These are phyloP conservation scores for Diogma glabrata DNA, from an alignment of 2,888 invertebrate genomes.

Conservation along the genomic window DNA sequence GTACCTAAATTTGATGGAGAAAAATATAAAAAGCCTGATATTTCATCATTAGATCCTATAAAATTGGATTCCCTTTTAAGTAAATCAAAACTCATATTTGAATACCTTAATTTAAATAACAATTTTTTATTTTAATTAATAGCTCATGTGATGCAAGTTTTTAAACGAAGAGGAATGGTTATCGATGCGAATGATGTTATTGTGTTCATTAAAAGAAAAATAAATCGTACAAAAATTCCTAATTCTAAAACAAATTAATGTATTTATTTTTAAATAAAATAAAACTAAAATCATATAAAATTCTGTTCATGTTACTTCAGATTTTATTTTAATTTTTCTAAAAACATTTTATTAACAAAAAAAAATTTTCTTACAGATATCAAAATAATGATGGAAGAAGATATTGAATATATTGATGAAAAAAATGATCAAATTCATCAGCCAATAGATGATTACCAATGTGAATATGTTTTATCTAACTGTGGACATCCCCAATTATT, in stretches of 20 bases:
- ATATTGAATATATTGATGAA: too few relatives aligned
- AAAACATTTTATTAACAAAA: too few relatives aligned
- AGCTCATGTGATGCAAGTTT: constrained; percentile 35
- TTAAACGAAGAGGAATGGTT: constrained; percentile 26
- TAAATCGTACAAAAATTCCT: constrained; percentile 22
- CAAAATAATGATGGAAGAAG: too few relatives aligned
- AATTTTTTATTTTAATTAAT: constrained; percentile 17
- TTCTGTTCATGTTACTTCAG: too few relatives aligned
- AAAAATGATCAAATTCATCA: too few relatives aligned
- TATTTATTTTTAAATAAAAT: too few relatives aligned
- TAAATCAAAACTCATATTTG: constrained; percentile 19
- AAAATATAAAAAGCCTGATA: constrained; percentile 18
- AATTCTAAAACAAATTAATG: neutral
- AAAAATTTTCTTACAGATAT: too few relatives aligned
- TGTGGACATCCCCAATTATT: constrained; percentile 10
- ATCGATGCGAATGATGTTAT: constrained; percentile 25
- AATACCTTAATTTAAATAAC: neutral
- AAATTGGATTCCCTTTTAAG: constrained; percentile 31
- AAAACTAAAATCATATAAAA: too few relatives aligned
- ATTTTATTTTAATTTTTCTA: too few relatives aligned
- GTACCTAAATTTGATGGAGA: too few relatives aligned
- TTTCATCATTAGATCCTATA: constrained; percentile 23
- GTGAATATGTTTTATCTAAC: constrained; percentile 9
- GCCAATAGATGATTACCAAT: too few relatives aligned
- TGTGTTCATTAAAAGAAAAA: constrained; percentile 28